Conservation (phyloP, 2,113 vertebrate species). For the Dasypus novemcinctus region DNA sequence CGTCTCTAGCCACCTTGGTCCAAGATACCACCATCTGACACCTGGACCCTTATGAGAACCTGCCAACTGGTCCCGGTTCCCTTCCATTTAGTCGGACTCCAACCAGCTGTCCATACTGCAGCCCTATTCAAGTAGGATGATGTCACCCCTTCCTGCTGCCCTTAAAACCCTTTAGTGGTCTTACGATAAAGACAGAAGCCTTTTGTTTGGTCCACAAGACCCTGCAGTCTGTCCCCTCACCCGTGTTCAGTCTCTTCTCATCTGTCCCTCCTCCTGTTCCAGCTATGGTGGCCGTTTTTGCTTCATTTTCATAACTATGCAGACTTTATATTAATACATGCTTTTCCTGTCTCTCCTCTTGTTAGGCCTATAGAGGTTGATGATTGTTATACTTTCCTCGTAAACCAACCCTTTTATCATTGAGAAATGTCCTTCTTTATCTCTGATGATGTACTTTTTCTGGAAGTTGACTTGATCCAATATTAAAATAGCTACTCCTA, state of each 20-base stretch:
- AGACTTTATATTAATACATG: background rate
- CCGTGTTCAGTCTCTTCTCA: background rate
- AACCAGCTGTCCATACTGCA: background rate
- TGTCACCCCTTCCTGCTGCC: too few species aligned
- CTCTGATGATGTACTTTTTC: background rate
- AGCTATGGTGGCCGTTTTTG: background rate
- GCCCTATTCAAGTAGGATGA: background rate
- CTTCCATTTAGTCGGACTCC: background rate
- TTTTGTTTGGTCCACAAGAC: background rate
- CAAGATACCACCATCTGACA: background rate
- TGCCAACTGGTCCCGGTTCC: background rate
- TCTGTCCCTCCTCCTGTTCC: background rate
- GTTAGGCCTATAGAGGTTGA: rapidly evolving
- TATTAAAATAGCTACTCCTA: background rate
- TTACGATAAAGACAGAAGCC: background rate
- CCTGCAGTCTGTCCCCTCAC: background rate
- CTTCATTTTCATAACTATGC: background rate
- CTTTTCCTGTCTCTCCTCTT: background rate
- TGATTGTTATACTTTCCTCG: background rate
- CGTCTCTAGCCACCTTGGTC: background rate
- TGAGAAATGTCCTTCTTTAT: background rate
- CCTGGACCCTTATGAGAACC: background rate
- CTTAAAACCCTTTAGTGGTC: background rate
- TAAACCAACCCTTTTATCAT: background rate
- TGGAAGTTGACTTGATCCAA: background rate